phyloP scores from a whole-genome alignment of 2,888 invertebrate genomes.

The Cyaniris semiargus region DNA sequence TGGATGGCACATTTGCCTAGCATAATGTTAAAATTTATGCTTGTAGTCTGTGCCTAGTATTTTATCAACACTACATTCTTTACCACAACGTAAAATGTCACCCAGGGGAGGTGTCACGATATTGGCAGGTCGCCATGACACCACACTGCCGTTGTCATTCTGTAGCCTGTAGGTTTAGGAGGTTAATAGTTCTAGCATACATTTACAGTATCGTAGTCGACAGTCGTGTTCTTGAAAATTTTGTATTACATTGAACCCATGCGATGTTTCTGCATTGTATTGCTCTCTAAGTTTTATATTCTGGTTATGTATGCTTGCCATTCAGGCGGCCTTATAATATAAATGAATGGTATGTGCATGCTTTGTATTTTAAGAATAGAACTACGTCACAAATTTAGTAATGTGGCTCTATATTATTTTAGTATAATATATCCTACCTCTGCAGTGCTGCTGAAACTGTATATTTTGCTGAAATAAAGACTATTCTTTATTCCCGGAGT shows the following conservation, averaged over 20 bases:
- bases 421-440: too few species aligned
- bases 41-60: neutral
- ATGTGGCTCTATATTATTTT: too few species aligned
- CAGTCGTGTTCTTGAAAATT: neutral
- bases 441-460: too few species aligned
- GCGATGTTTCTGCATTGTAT: too few species aligned
- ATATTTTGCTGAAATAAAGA: too few species aligned
- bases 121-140: neutral
- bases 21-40: neutral
- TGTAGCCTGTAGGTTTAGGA: neutral
- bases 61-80: neutral
- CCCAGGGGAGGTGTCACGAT: neutral
- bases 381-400: neutral
- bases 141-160: neutral
- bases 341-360: neutral
- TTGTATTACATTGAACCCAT: too few species aligned
- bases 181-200: neutral
- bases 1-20: neutral
- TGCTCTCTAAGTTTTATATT: too few species aligned
- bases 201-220: too few species aligned
- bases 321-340: too few species aligned
- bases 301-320: too few species aligned
- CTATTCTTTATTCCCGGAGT: too few species aligned
- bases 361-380: neutral
- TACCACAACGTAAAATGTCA: neutral